Percentiles rank a stretch among this genome's conserved stretches.
Evolutionary conservation across 2,797 vertebrate species (phyloP).

Genomic region (Liasis olivaceus): DNA sequence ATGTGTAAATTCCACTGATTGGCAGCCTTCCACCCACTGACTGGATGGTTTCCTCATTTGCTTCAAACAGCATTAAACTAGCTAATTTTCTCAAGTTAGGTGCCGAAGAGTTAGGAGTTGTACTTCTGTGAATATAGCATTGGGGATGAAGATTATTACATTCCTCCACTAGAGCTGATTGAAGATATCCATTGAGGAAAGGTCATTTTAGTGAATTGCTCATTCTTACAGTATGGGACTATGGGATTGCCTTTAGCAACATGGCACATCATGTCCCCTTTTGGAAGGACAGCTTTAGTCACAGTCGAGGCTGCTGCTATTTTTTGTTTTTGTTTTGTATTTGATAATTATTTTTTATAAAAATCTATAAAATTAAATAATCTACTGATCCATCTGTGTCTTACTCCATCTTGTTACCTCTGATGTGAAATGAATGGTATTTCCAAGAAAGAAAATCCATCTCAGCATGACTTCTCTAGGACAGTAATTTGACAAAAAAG

Average conservation of each 20-base stretch:
- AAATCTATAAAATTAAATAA: constrained; percentile 40
- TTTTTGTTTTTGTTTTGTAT: constrained; percentile 27
- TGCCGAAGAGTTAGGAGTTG: not conserved
- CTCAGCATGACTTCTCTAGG: not conserved
- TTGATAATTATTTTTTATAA: constrained; percentile 44
- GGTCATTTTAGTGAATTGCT: not conserved
- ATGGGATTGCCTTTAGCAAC: not conserved
- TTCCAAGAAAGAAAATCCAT: not conserved
- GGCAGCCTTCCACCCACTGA: not conserved
- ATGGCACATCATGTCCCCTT: not conserved
- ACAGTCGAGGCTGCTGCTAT: constrained; percentile 28
- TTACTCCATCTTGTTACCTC: not conserved
- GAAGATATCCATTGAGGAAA: not conserved
- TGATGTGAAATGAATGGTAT: not conserved
- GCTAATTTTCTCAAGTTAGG: not conserved
- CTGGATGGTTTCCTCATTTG: not conserved
- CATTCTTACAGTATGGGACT: not conserved
- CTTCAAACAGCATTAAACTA: not conserved
- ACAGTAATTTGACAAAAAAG: not conserved
- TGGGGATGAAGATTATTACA: not conserved
- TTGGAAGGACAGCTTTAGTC: constrained; percentile 20
- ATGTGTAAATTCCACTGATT: not conserved
- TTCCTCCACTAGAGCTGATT: not conserved
- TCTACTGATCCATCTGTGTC: constrained; percentile 9
- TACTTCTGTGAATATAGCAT: not conserved